Evolutionary conservation across 2,113 vertebrate genomes (phyloP).

Genomic region (Chaetops frenatus): DNA sequence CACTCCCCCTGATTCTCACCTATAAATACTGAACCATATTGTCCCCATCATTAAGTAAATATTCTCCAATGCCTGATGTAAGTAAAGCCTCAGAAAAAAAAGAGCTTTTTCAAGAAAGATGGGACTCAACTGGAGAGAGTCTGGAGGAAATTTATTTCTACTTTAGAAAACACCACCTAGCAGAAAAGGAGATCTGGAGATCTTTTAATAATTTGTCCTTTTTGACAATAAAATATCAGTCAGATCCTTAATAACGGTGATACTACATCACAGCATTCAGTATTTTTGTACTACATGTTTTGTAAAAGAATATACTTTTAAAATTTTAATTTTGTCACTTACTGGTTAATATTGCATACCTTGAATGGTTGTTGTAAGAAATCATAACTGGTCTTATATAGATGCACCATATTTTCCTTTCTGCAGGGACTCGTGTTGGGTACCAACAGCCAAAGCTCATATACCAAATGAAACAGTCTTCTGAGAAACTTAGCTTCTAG

Average conservation of each 20-base stretch:
- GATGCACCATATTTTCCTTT: neutral
- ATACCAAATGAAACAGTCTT: neutral
- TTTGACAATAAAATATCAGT: neutral
- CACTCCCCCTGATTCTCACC: neutral
- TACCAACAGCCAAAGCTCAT: neutral
- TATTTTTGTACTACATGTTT: neutral
- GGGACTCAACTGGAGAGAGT: fast-evolving
- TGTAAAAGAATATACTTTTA: neutral
- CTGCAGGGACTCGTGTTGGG: neutral
- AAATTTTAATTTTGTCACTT: neutral
- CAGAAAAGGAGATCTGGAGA: neutral
- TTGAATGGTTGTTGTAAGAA: neutral
- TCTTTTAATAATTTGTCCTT: neutral
- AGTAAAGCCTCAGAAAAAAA: neutral
- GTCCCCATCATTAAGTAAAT: neutral
- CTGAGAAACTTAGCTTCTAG: neutral
- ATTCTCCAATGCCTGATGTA: neutral
- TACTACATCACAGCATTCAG: neutral
- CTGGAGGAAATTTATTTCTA: neutral
- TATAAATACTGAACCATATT: neutral
- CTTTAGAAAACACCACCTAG: neutral
- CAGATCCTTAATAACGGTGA: neutral
- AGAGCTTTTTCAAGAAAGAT: neutral
- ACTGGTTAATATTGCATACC: neutral
- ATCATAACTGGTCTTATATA: neutral